phyloP scores from a whole-genome alignment of 2,888 invertebrate genomes.

The Oscheius sp. region DNA sequence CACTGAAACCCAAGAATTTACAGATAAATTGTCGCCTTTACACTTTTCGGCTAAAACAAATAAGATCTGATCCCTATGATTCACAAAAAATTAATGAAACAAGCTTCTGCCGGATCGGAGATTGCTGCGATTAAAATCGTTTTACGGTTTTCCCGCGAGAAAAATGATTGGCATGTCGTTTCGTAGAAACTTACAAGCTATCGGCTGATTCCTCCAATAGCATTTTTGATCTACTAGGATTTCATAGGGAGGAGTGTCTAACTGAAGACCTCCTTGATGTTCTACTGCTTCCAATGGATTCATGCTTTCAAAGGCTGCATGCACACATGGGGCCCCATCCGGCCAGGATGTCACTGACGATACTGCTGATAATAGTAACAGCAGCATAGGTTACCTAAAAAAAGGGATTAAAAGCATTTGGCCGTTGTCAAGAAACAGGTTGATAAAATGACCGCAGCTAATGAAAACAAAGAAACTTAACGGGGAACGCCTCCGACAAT shows the following conservation, averaged over 20 bases:
- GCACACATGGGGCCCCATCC: constrained; percentile 67
- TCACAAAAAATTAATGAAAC: constrained; percentile 12
- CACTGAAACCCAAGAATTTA: constrained; percentile 45
- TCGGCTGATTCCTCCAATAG: constrained; percentile 66
- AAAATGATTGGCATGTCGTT: constrained; percentile 3
- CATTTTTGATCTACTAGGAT: constrained; percentile 64
- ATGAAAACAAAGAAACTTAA: constrained; percentile 18
- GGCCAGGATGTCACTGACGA: constrained; percentile 50
- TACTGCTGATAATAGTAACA: constrained; percentile 5
- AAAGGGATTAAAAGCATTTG: not conserved
- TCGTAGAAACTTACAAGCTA: constrained; percentile 62
- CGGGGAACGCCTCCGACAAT: constrained; percentile 14
- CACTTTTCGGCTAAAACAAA: not conserved
- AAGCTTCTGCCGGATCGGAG: constrained; percentile 14
- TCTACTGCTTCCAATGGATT: constrained; percentile 69
- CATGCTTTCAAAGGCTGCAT: constrained; percentile 66
- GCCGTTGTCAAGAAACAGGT: constrained; percentile 5
- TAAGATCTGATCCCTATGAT: not conserved
- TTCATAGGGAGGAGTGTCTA: constrained; percentile 61
- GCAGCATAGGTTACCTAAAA: constrained; percentile 13
- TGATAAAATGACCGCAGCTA: constrained; percentile 5
- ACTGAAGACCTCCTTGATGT: constrained; percentile 67
- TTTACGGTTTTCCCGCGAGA: constrained; percentile 14
- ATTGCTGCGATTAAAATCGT: constrained; percentile 13
- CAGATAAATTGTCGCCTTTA: not conserved